Evolutionary conservation across 2,113 vertebrate species (phyloP), one percentile per base, ranked within the genome.

Genomic region (Balaenoptera acutorostrata): DNA sequence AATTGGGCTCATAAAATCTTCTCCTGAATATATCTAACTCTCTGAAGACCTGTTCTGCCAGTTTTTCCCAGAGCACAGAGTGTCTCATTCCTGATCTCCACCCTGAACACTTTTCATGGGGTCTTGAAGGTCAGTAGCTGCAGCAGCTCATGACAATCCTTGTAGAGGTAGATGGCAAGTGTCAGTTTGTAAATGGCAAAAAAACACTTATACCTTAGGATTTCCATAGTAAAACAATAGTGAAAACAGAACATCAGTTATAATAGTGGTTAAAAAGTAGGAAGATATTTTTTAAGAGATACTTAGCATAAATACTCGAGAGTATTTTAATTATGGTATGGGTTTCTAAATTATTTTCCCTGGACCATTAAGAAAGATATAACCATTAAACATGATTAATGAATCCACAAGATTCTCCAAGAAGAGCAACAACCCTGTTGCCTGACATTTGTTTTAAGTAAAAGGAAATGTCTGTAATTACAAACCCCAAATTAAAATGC

Each of bases 341-440:
- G 36, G 21, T 96, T 97, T 97, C 93, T 83, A 96, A 97, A 95
- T 95, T 88, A 93, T 98, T 98, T 97, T 39, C 23, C 11, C 92
- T 96, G 88, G 39, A 86, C 89, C 94, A 95, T 97, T 98, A 97
- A 94, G 27, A 92, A 96, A 92, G 95, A 95, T 63, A 96, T 71
- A 97, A 97, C 97, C 55, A 87, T 93, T 89, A 96, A 92, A 64
- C 59, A 93, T 95, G 90, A 97, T 94, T 90, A 98, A 97, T 96
- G 44, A 88, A 75, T 94, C 87, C 61, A 46, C 85, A 97, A 78
- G 75, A 82, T 81, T 74, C 52, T 88, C 39, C 81, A 91, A 95
- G 93, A 66, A 90, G 41, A 87, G 59, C 66, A 90, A 64, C 55
- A 74, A 93, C 57, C 94, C 74, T 52, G 83, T 93, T 83, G 57